Evolutionary conservation across 2,113 vertebrate genomes (phyloP).

Genomic region (Setophaga kirtlandii): DNA sequence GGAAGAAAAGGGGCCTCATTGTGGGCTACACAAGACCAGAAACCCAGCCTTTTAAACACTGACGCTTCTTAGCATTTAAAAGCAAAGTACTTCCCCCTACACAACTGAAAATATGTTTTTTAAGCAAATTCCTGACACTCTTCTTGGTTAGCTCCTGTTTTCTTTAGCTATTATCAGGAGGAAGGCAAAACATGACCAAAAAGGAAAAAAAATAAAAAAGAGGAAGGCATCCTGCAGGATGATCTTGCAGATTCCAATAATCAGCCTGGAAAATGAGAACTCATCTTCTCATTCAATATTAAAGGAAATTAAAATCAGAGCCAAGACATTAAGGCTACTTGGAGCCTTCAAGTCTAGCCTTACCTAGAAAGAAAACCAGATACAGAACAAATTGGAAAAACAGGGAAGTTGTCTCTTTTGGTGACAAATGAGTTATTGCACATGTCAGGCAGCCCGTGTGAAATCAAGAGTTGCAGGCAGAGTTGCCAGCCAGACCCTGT

Average conservation of each 20-base stretch:
- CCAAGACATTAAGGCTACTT: slow-evolving; percentile 50
- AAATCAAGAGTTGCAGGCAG: neutral
- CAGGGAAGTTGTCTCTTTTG: neutral
- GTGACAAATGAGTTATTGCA: neutral
- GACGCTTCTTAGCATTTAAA: neutral
- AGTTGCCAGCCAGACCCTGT: neutral
- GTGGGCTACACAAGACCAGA: neutral
- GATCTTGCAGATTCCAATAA: slow-evolving; percentile 45
- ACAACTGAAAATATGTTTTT: neutral
- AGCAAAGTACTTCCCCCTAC: neutral
- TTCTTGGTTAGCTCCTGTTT: neutral
- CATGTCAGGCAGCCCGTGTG: neutral
- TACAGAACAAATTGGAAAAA: slow-evolving; percentile 3
- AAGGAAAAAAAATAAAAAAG: neutral
- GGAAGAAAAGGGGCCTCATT: neutral
- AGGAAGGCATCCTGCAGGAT: neutral
- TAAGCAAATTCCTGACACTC: neutral
- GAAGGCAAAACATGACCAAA: neutral
- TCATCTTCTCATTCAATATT: slow-evolving; percentile 62
- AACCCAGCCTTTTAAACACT: neutral
- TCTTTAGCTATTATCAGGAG: neutral
- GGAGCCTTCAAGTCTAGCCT: slow-evolving; percentile 47
- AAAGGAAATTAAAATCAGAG: slow-evolving; percentile 64
- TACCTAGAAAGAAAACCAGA: slow-evolving; percentile 43
- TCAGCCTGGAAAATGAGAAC: slow-evolving; percentile 37